A percentile compares a stretch with the other conserved stretches of the same genome.
These are phyloP conservation scores for Tapera naevia DNA, from an alignment of 2,797 vertebrate genomes.

Conservation along the genomic window DNA sequence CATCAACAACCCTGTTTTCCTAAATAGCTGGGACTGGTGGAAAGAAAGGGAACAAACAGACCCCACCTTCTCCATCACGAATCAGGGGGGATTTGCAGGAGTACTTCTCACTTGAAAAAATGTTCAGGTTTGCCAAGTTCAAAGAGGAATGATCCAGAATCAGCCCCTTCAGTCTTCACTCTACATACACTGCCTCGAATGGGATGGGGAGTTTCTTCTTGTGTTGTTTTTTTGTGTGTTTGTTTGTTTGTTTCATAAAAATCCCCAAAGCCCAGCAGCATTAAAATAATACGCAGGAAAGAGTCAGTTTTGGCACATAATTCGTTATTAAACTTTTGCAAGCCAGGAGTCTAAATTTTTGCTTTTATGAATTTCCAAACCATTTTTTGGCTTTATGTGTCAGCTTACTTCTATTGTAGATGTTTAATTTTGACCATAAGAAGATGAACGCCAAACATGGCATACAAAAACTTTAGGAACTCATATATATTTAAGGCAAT, in stretches of 20 bases:
- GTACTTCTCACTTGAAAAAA: not conserved
- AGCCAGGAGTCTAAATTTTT: not conserved
- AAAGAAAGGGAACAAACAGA: not conserved
- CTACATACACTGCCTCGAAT: not conserved
- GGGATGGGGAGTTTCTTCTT: not conserved
- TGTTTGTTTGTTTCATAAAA: not conserved
- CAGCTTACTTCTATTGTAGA: not conserved
- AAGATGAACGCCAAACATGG: not conserved
- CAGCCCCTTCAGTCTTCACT: not conserved
- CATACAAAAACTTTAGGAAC: not conserved
- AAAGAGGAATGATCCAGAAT: not conserved
- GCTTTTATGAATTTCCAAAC: not conserved
- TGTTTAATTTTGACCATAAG: not conserved
- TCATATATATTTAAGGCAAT: not conserved
- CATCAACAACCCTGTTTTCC: not conserved
- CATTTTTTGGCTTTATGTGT: not conserved
- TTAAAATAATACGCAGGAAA: not conserved
- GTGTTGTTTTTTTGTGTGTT: not conserved
- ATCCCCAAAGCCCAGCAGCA: not conserved
- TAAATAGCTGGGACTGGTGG: not conserved
- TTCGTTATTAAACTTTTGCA: not conserved
- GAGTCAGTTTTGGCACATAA: not conserved
- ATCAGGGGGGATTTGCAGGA: not conserved
- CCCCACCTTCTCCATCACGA: not conserved
- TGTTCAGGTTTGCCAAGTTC: not conserved